phyloP scores from a whole-genome alignment of 2,113 vertebrate genomes.

The Syrmaticus mikado region DNA sequence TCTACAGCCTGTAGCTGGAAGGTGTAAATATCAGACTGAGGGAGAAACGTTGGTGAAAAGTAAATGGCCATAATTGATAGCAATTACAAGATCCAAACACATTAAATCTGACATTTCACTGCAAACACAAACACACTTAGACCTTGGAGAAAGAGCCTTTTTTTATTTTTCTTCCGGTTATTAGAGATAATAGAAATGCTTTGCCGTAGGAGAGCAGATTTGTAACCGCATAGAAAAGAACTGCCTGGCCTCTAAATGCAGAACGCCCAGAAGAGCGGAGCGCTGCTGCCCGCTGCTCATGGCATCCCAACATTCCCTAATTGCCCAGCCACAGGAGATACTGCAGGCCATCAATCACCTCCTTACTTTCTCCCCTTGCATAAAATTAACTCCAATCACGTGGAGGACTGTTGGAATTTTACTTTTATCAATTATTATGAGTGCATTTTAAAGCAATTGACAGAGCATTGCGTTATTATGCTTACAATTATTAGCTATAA shows the following conservation, averaged over 20 bases:
- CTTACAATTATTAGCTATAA: conserved; percentile 58
- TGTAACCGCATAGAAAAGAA: neutral
- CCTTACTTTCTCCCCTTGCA: neutral
- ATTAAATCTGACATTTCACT: conserved; percentile 45
- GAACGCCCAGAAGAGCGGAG: neutral
- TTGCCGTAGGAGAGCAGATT: neutral
- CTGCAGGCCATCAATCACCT: conserved; percentile 46
- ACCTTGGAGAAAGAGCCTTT: neutral
- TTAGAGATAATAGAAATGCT: neutral
- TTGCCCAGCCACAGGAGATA: conserved; percentile 37
- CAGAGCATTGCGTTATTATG: conserved; percentile 13
- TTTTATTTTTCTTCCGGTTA: neutral
- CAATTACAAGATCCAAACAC: conserved; percentile 8
- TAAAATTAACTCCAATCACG: conserved; percentile 31
- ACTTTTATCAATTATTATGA: conserved; percentile 61
- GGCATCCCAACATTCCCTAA: conserved; percentile 58
- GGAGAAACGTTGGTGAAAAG: conserved; percentile 33
- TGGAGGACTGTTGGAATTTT: neutral
- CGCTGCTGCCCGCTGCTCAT: neutral
- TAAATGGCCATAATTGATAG: conserved; percentile 44
- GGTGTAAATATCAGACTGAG: neutral
- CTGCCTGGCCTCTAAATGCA: neutral
- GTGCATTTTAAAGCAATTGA: conserved; percentile 2
- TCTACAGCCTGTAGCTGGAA: neutral
- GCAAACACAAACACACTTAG: neutral